Conservation (phyloP, 2,888 invertebrate genomes). For the Dermolepida albohirtum region DNA sequence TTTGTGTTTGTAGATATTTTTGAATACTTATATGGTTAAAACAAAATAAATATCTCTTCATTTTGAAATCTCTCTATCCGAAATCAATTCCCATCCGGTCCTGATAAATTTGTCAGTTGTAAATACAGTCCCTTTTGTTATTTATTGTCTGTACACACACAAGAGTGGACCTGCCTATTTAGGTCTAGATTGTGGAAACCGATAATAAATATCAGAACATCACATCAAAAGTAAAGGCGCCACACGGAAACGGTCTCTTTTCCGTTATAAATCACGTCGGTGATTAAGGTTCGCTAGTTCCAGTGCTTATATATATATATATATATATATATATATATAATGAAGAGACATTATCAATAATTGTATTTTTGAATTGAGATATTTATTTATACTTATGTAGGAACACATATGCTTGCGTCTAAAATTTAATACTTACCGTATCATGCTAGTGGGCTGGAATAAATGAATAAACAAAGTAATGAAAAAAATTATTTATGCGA, state of each 20-base stretch:
- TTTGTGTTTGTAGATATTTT: no score
- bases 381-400: background rate
- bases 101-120: slow-evolving; percentile 38
- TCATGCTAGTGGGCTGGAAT: slow-evolving; percentile 1
- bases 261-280: slow-evolving; percentile 46
- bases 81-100: slow-evolving; percentile 36
- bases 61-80: slow-evolving; percentile 22
- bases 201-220: slow-evolving; percentile 40
- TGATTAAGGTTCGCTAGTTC: slow-evolving; percentile 46
- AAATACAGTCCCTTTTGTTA: slow-evolving; percentile 39
- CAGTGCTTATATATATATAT: slow-evolving; percentile 15
- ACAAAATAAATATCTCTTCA: background rate
- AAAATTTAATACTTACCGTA: slow-evolving; percentile 2
- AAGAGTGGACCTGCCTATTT: slow-evolving; percentile 36
- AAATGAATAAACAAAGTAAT: slow-evolving; percentile 7
- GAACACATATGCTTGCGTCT: background rate
- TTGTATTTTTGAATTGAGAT: slow-evolving; percentile 17
- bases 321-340: background rate
- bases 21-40: background rate
- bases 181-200: slow-evolving; percentile 39
- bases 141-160: slow-evolving; percentile 32
- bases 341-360: slow-evolving; percentile 36
- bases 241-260: slow-evolving; percentile 47
- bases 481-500: background rate
- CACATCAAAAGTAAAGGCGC: slow-evolving; percentile 41